Conservation (phyloP, 2,888 invertebrate species). For the Mesorhabditis spiculigera region DNA sequence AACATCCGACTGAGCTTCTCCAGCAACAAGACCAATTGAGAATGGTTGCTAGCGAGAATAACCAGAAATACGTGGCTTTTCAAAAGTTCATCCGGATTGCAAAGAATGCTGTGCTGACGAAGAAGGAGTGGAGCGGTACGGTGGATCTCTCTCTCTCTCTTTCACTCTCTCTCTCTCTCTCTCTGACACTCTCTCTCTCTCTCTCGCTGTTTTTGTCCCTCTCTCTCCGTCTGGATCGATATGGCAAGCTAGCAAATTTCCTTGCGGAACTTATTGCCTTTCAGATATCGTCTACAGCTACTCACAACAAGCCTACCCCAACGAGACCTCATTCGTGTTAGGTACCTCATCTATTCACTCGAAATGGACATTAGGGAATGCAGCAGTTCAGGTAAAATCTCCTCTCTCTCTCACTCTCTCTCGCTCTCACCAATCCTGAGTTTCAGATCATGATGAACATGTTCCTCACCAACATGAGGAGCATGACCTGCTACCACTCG, state of each 20-base stretch:
- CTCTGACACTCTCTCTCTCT: too few relatives aligned
- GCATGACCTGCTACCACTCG: neutral
- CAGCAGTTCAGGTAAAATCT: neutral
- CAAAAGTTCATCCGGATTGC: neutral
- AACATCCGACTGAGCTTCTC: neutral
- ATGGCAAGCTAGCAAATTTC: too few relatives aligned
- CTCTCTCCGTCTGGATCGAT: too few relatives aligned
- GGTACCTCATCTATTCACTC: neutral
- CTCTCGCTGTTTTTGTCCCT: too few relatives aligned
- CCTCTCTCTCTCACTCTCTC: too few relatives aligned
- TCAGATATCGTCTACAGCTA: neutral
- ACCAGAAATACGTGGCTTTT: neutral
- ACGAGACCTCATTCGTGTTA: neutral
- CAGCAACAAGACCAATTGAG: neutral
- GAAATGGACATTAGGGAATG: neutral
- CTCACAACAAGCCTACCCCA: neutral
- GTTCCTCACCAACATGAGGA: neutral
- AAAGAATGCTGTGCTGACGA: neutral
- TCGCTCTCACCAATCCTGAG: neutral
- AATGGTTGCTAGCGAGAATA: neutral
- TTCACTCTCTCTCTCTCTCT: too few relatives aligned
- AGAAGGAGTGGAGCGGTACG: neutral
- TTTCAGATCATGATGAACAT: slow-evolving; percentile 4
- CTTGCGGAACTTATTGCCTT: neutral
- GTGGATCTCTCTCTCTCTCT: too few relatives aligned